Conservation (phyloP, 1,140 invertebrate genomes). For the Ooceraea biroi region DNA sequence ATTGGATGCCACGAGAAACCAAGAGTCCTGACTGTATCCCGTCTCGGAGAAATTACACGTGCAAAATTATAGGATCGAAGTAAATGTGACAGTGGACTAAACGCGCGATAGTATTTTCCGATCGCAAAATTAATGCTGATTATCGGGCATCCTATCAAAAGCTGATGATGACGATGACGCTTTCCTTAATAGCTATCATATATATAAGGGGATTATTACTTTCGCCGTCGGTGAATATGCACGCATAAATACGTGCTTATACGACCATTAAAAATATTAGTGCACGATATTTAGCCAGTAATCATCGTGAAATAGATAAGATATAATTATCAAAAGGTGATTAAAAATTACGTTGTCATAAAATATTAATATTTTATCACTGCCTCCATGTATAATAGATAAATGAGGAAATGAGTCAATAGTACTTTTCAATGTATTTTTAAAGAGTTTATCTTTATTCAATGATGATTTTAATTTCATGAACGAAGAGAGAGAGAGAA, state of each 20-base stretch:
- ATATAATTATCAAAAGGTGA: neutral
- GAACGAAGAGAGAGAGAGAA: too few species aligned
- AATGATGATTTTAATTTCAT: too few species aligned
- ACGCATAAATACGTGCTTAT: neutral
- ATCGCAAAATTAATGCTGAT: slow-evolving; percentile 10
- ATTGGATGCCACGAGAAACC: slow-evolving; percentile 39
- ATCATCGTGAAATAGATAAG: neutral
- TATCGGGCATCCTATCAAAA: slow-evolving; percentile 6
- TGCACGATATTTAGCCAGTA: slow-evolving; percentile 10
- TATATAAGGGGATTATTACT: neutral
- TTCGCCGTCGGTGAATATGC: neutral
- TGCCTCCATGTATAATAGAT: neutral
- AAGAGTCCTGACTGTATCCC: neutral
- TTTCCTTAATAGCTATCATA: neutral
- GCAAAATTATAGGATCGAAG: slow-evolving; percentile 35
- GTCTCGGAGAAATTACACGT: slow-evolving; percentile 12
- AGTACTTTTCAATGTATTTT: neutral
- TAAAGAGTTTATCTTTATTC: too few species aligned
- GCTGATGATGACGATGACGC: neutral
- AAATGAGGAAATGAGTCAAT: neutral
- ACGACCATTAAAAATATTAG: neutral
- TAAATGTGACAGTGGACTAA: slow-evolving; percentile 4
- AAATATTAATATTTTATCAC: neutral
- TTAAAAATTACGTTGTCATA: neutral
- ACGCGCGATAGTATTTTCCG: slow-evolving; percentile 14